Evolutionary conservation across 2,888 invertebrate genomes (phyloP).

Genomic region (Acrobasis consociella): DNA sequence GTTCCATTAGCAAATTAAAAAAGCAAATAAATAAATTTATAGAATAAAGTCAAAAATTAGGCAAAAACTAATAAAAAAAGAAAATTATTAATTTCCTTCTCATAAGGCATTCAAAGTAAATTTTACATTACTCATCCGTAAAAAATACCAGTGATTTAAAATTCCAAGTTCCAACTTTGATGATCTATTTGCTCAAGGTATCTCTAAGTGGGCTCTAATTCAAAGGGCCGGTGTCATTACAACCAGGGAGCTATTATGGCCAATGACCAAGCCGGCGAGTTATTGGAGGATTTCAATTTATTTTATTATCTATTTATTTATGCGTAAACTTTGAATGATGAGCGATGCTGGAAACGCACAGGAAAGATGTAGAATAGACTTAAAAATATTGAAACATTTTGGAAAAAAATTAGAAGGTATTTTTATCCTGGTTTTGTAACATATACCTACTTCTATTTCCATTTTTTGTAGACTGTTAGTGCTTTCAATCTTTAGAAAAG

Average conservation of each 20-base stretch:
- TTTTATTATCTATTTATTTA: constrained; percentile 82
- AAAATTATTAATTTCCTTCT: no score
- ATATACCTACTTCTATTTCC: no score
- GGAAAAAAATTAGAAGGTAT: no score
- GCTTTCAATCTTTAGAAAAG: no score
- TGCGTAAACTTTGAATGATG: constrained; percentile 73
- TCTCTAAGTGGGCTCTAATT: constrained; percentile 51
- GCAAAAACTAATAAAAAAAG: no score
- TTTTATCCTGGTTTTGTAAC: no score
- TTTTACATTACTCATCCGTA: no score
- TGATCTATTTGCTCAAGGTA: constrained; percentile 51
- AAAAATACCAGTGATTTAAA: constrained; percentile 15
- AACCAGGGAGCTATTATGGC: constrained; percentile 44
- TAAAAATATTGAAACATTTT: neutral
- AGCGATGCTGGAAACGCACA: constrained; percentile 57
- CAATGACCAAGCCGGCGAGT: constrained; percentile 52
- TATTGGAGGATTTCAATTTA: constrained; percentile 77
- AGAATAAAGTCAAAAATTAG: no score
- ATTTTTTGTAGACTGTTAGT: no score
- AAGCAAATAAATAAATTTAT: no score
- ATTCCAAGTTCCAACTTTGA: constrained; percentile 24
- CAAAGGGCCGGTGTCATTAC: constrained; percentile 76
- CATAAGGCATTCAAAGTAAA: no score
- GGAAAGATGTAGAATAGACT: constrained; percentile 43
- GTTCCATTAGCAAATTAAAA: no score